Conservation (phyloP, 2,888 invertebrate species). For the Macaria liturata region DNA sequence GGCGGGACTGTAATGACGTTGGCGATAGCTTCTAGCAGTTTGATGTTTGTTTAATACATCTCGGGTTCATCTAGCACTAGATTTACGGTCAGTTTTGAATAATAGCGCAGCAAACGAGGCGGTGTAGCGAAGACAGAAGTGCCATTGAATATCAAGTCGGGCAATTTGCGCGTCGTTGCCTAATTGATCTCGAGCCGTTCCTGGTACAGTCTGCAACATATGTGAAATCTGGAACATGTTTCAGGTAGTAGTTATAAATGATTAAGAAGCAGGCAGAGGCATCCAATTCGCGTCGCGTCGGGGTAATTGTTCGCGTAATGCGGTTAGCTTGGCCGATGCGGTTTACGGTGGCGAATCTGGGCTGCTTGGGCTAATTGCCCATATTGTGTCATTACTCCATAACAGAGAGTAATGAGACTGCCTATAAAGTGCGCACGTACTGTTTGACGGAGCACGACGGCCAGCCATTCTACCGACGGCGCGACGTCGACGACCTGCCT, state of each 20-base stretch:
- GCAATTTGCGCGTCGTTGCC: constrained; percentile 4
- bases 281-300: constrained; percentile 39
- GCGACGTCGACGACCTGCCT: constrained; percentile 21
- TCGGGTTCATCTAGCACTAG: constrained; percentile 33
- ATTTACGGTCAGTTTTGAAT: constrained; percentile 34
- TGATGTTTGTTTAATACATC: constrained; percentile 55
- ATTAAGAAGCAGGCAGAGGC: constrained; percentile 6
- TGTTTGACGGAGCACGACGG: not conserved
- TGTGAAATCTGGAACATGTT: not conserved
- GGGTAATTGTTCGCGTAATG: constrained; percentile 59
- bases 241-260: constrained; percentile 4
- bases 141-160: constrained; percentile 8
- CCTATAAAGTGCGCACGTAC: constrained; percentile 17
- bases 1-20: constrained; percentile 60
- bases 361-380: constrained; percentile 64
- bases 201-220: not conserved
- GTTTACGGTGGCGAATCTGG: constrained; percentile 53
- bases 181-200: not conserved
- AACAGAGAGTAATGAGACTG: constrained; percentile 38
- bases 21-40: constrained; percentile 63
- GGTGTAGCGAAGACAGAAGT: constrained; percentile 1
- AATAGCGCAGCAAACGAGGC: constrained; percentile 21
- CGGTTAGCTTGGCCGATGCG: constrained; percentile 51
- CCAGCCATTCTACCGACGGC: constrained; percentile 3
- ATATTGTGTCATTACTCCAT: constrained; percentile 53